Conservation (phyloP, 2,888 invertebrate genomes). For the Bellardia pandia region DNA sequence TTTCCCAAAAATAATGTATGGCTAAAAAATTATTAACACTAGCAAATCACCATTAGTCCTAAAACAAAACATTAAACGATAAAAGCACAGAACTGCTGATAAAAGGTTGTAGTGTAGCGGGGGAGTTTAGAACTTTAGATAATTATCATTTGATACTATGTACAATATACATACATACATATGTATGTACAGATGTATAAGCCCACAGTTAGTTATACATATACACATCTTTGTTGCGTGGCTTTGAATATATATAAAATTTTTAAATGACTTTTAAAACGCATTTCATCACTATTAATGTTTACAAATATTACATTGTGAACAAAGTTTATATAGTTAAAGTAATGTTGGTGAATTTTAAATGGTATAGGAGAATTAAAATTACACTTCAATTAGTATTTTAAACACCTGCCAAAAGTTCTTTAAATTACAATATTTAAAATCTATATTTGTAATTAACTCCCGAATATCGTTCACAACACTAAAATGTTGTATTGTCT, state of each 20-base stretch:
- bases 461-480: no score
- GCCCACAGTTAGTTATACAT: conserved; percentile 20
- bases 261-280: conserved; percentile 74
- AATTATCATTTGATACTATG: conserved; percentile 66
- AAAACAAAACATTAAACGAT: conserved; percentile 63
- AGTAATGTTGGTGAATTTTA: conserved; percentile 20
- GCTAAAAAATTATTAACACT: conserved; percentile 71
- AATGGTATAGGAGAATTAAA: conserved; percentile 9
- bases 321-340: conserved; percentile 59
- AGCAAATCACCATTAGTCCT: conserved; percentile 73
- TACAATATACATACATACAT: no score
- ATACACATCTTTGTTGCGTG: conserved; percentile 34
- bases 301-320: conserved; percentile 69
- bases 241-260: conserved; percentile 30
- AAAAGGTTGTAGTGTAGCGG: neutral
- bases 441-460: no score
- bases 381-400: neutral
- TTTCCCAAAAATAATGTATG: conserved; percentile 72
- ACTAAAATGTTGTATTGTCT: no score
- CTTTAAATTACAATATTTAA: no score
- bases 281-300: conserved; percentile 75
- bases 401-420: no score
- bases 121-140: conserved; percentile 61
- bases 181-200: neutral
- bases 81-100: conserved; percentile 7